A percentile compares a stretch with the other conserved stretches of the same genome.
Evolutionary conservation across 1,140 invertebrate species (phyloP).

Genomic region (Vanessa tameamea): DNA sequence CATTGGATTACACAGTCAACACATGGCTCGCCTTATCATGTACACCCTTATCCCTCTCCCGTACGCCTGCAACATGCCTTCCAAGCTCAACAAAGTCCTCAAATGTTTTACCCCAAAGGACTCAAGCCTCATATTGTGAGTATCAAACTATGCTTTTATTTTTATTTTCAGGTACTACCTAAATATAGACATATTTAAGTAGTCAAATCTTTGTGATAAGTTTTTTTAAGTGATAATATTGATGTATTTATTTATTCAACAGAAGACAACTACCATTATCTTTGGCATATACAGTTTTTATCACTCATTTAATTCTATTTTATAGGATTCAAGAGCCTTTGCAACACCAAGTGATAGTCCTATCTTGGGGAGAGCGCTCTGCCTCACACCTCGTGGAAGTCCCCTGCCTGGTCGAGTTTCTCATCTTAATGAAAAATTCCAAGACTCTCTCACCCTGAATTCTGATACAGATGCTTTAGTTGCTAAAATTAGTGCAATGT

Average conservation of each 20-base stretch:
- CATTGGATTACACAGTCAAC: slow-evolving; percentile 63
- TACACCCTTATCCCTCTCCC: slow-evolving; percentile 77
- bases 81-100: slow-evolving; percentile 70
- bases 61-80: slow-evolving; percentile 78
- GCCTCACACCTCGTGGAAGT: slow-evolving; percentile 78
- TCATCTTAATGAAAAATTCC: slow-evolving; percentile 81
- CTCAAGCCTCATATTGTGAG: slow-evolving; percentile 76
- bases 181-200: too few relatives aligned
- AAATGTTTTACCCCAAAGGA: slow-evolving; percentile 78
- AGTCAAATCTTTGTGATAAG: too few relatives aligned
- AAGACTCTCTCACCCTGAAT: slow-evolving; percentile 84
- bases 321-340: slow-evolving; percentile 58
- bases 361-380: slow-evolving; percentile 78
- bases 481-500: slow-evolving; percentile 93
- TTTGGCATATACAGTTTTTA: too few relatives aligned
- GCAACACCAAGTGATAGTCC: slow-evolving; percentile 76
- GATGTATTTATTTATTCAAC: too few relatives aligned
- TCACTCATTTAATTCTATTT: background rate
- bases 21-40: slow-evolving; percentile 77
- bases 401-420: slow-evolving; percentile 73
- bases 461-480: slow-evolving; percentile 87
- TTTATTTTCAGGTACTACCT: background rate
- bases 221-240: too few relatives aligned
- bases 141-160: slow-evolving; percentile 40
- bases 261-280: too few relatives aligned